Conservation (phyloP, 2,113 vertebrate genomes). For the Coturnix japonica region DNA sequence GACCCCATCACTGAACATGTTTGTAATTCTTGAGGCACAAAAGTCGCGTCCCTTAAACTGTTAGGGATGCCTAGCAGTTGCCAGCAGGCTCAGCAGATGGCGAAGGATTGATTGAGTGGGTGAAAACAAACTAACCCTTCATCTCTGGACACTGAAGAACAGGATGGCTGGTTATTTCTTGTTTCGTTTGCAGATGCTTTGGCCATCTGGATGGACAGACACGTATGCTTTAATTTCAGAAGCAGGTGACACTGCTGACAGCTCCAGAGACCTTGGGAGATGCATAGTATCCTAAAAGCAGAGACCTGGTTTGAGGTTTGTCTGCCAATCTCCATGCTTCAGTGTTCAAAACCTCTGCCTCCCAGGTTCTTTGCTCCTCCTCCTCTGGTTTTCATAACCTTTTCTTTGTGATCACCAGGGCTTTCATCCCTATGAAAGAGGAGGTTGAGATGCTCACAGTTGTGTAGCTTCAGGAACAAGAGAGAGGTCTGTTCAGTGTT, state of each 20-base stretch:
- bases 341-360: neutral
- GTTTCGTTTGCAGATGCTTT: slow-evolving; percentile 32
- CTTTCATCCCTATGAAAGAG: neutral
- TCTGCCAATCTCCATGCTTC: neutral
- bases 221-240: neutral
- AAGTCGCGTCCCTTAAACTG: neutral
- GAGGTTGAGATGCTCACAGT: neutral
- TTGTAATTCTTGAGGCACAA: neutral
- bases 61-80: neutral
- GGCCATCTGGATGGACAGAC: slow-evolving; percentile 61
- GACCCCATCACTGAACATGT: neutral
- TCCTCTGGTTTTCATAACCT: neutral
- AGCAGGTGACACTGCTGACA: neutral
- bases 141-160: slow-evolving; percentile 37
- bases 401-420: neutral
- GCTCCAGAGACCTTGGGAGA: slow-evolving; percentile 14
- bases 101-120: slow-evolving; percentile 7
- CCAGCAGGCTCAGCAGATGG: slow-evolving; percentile 57
- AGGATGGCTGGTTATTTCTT: slow-evolving; percentile 37
- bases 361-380: neutral
- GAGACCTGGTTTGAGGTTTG: neutral
- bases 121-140: slow-evolving; percentile 56
- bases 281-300: neutral
- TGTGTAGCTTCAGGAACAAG: neutral
- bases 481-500: neutral